Evolutionary conservation across 2,797 vertebrate genomes (phyloP).

Genomic region (Pangasius djambal): DNA sequence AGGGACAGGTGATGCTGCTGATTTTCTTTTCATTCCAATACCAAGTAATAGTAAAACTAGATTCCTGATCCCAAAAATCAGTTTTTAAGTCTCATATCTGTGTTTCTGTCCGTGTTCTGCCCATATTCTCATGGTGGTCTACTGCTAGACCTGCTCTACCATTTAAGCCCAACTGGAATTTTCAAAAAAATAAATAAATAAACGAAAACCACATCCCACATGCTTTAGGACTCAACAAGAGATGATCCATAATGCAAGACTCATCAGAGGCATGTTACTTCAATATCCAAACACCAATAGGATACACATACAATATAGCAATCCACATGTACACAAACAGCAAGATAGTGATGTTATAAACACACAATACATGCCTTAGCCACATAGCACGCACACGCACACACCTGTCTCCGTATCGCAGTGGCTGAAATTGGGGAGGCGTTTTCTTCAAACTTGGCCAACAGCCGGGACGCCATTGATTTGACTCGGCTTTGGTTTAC

Average conservation of each 20-base stretch:
- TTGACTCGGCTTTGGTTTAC: conserved; percentile 85
- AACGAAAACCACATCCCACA: not conserved
- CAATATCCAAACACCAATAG: not conserved
- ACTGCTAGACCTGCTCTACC: not conserved
- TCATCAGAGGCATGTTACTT: not conserved
- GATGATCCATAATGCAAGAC: not conserved
- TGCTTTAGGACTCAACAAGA: not conserved
- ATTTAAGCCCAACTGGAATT: not conserved
- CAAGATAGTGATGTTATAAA: not conserved
- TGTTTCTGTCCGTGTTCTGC: not conserved
- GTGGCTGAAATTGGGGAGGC: conserved; percentile 59
- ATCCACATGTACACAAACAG: too few relatives aligned
- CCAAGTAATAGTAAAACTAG: not conserved
- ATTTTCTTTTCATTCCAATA: not conserved
- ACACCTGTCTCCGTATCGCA: conserved; percentile 64
- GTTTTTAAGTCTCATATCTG: not conserved
- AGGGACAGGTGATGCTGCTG: not conserved
- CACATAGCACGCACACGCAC: conserved; percentile 10
- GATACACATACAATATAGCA: not conserved
- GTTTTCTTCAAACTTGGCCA: conserved; percentile 88
- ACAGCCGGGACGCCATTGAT: conserved; percentile 88
- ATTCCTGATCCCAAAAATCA: not conserved
- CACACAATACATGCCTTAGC: not conserved
- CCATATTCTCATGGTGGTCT: not conserved
- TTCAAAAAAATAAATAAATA: too few relatives aligned